Evolutionary conservation across 2,797 vertebrate species (phyloP).

Genomic region (Anolis apletophallus): DNA sequence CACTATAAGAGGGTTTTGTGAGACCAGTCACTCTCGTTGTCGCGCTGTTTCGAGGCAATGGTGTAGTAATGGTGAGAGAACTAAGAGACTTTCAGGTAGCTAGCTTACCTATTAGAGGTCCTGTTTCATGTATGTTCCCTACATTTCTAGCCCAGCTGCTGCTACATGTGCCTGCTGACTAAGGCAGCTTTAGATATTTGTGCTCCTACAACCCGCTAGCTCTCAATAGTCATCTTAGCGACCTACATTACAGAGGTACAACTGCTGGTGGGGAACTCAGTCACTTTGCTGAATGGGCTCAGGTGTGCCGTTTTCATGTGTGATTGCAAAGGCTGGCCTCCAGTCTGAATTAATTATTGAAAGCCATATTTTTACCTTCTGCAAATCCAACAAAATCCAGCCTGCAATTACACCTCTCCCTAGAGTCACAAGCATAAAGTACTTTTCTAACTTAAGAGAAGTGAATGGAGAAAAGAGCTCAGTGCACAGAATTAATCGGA

Average conservation of each 20-base stretch:
- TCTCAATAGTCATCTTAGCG: background rate
- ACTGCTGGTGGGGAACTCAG: background rate
- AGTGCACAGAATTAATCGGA: background rate
- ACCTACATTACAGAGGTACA: background rate
- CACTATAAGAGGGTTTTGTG: too few species aligned
- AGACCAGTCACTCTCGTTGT: too few species aligned
- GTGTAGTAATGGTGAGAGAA: too few species aligned
- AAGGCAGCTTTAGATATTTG: background rate
- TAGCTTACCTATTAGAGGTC: background rate
- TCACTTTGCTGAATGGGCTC: background rate
- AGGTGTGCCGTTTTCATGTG: slow-evolving; percentile 19
- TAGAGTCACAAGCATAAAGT: slow-evolving; percentile 7
- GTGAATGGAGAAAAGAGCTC: background rate
- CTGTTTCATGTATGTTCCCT: background rate
- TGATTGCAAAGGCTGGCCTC: slow-evolving; percentile 29
- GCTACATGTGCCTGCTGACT: background rate
- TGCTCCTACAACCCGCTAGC: background rate
- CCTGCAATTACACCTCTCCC: background rate
- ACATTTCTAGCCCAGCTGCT: too few species aligned
- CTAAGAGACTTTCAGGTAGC: background rate
- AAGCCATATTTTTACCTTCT: slow-evolving; percentile 25
- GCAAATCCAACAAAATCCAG: slow-evolving; percentile 35
- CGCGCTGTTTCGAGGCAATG: too few species aligned
- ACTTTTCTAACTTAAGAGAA: slow-evolving; percentile 18
- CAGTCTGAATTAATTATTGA: background rate